A percentile compares a stretch with the other conserved stretches of the same genome.
Evolutionary conservation across 1,140 invertebrate genomes (phyloP).

Genomic region (Armadillidium nasatum): DNA sequence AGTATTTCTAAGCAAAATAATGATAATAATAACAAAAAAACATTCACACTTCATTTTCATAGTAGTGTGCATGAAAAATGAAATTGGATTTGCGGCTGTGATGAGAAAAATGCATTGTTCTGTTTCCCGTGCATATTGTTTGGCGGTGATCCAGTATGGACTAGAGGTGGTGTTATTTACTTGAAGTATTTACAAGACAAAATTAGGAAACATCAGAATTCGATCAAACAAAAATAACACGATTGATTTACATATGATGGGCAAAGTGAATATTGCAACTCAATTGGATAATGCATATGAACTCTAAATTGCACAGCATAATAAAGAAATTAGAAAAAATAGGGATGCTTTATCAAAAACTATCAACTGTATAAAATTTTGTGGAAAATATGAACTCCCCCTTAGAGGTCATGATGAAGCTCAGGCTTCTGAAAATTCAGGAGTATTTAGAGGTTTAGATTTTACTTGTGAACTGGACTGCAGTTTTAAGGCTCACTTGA

Average conservation of each 20-base stretch:
- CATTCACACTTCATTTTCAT: too few relatives aligned
- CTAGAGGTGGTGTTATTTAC: conserved; percentile 33
- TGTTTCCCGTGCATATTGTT: neutral
- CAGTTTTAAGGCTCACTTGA: conserved; percentile 21
- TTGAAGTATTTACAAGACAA: conserved; percentile 30
- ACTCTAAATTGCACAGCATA: conserved; percentile 20
- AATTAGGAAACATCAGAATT: conserved; percentile 38
- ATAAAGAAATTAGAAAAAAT: conserved; percentile 34
- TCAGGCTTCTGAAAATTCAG: neutral
- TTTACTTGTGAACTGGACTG: conserved; percentile 21
- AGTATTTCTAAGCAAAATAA: too few relatives aligned
- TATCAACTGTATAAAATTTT: conserved; percentile 44
- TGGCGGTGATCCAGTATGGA: neutral
- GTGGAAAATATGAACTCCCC: conserved; percentile 37
- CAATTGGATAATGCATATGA: conserved; percentile 17
- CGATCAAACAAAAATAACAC: conserved; percentile 37
- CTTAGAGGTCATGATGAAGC: neutral
- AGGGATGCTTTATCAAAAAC: conserved; percentile 38
- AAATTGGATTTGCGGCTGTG: neutral
- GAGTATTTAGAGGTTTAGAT: neutral
- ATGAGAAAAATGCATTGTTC: neutral
- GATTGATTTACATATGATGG: conserved; percentile 23
- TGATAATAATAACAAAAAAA: too few relatives aligned
- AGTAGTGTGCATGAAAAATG: neutral
- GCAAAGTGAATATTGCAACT: conserved; percentile 16